These are phyloP conservation scores for Aphidius ervi DNA, from an alignment of 1,140 invertebrate genomes.

Conservation along the genomic window DNA sequence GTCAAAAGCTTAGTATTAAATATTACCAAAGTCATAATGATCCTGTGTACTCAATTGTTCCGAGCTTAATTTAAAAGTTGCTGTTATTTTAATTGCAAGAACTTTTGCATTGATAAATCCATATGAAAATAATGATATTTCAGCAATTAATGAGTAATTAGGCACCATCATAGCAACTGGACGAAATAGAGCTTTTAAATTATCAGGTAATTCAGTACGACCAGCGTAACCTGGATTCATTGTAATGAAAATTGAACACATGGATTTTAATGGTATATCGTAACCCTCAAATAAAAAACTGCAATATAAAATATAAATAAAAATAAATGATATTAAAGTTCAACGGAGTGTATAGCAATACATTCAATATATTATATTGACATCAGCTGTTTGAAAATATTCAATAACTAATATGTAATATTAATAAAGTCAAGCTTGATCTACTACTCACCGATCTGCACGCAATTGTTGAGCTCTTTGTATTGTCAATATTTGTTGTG, in stretches of 20 bases:
- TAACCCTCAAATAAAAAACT: slow-evolving; percentile 65
- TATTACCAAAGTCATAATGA: slow-evolving; percentile 53
- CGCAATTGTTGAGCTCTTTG: slow-evolving; percentile 55
- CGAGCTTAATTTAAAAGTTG: slow-evolving; percentile 68
- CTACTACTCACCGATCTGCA: slow-evolving; percentile 37
- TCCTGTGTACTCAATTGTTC: slow-evolving; percentile 63
- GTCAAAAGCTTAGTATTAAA: too few species aligned
- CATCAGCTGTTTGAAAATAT: too few species aligned
- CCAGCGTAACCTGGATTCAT: slow-evolving; percentile 76
- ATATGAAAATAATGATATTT: slow-evolving; percentile 69
- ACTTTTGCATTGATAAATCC: slow-evolving; percentile 63
- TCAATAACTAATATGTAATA: too few species aligned
- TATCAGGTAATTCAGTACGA: slow-evolving; percentile 69
- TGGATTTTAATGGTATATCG: slow-evolving; percentile 59
- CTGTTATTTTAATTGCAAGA: slow-evolving; percentile 68
- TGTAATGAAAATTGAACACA: slow-evolving; percentile 69
- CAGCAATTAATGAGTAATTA: slow-evolving; percentile 67
- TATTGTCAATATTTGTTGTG: slow-evolving; percentile 63
- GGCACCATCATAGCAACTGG: slow-evolving; percentile 78
- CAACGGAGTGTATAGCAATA: too few species aligned
- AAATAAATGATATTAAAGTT: too few species aligned
- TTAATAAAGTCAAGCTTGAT: background rate
- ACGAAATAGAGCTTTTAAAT: slow-evolving; percentile 69
- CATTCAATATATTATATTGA: too few species aligned
- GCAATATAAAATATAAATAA: slow-evolving; percentile 2